These are phyloP conservation scores for Falcaria lacertinaria DNA, from an alignment of 2,888 invertebrate genomes.

Conservation along the genomic window DNA sequence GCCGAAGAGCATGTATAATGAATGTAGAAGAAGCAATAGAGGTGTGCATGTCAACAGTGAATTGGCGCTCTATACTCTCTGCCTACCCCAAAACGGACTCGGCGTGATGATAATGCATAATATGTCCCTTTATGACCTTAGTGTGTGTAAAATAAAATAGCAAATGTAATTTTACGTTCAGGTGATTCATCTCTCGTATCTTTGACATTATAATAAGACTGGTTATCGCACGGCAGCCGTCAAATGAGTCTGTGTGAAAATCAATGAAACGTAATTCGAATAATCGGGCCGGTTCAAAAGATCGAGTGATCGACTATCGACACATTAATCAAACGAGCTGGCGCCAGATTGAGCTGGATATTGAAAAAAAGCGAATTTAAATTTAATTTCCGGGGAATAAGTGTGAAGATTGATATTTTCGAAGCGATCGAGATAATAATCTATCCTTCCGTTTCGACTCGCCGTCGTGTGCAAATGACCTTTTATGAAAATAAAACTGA, in stretches of 20 bases:
- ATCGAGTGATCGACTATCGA: background rate
- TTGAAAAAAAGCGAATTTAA: conserved; percentile 6
- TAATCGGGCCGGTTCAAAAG: conserved; percentile 3
- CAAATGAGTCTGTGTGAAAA: background rate
- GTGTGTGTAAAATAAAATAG: no score
- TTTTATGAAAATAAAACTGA: background rate
- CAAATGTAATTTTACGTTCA: no score
- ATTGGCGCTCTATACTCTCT: no score
- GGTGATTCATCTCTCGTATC: no score
- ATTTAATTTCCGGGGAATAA: conserved; percentile 16
- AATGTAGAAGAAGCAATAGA: no score
- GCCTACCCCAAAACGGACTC: no score
- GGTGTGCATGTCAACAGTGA: no score
- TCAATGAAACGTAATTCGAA: conserved; percentile 6
- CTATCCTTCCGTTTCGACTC: background rate
- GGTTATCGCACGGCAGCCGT: background rate
- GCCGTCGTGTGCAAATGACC: background rate
- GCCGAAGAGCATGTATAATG: no score
- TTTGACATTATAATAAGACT: background rate
- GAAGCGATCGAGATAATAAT: background rate
- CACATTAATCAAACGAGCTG: conserved; percentile 12
- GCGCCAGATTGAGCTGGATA: background rate
- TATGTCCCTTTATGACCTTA: no score
- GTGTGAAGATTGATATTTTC: conserved; percentile 11
- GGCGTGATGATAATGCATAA: no score